Base-by-base conservation (phyloP, 2,888 invertebrate genomes). In the Netelia inedita region DNA sequence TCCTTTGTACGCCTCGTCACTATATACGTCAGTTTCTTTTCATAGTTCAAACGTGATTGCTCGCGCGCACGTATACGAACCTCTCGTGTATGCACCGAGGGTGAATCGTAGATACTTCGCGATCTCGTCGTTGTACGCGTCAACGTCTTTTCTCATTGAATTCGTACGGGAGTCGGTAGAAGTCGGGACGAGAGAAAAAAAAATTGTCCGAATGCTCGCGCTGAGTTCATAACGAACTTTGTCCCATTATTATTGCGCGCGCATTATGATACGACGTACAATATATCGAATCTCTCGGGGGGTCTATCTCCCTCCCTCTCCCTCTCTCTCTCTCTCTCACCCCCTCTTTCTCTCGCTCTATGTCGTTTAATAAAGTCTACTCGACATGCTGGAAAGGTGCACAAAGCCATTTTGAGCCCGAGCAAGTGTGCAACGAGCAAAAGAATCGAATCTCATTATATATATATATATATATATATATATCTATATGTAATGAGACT, bases 201-300 rank as follows among this genome's bases (percentile, higher is more conserved):
- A 57, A 66, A 41, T 61, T 66, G 57, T 6, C 19, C 65, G 68
- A 57, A 50, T 46, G 43, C 61, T 21, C 74, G 65, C 35, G 46
- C 43, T 57, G 43, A 65, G 69, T 78, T 72, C 73, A 55, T 79
- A 85, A 78, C 78, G 84, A 82, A 78, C 73, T 74, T 74, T 61
- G 73, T 73, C 68, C 78, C 78, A 85, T 81, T 85, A 85, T 81
- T 74, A 71, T 59, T 50, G 68, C 63, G 46, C 65, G 35, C 63
- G 21, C 53, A 61, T 68, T 71, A 71, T 43, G 59, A 41, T 55
- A 28, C 55, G 53, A 65, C 61, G 78, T 43, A 85, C 78, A 78
- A 85, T 80, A 68, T 63, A 41, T 74, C 74, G 63, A 46, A 73
- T 79, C 79, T 79, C 84, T 73, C 73, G 81, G 84, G 84, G 81